Evolutionary conservation across 2,888 invertebrate genomes (phyloP).

Genomic region (Antheraea yamamai): DNA sequence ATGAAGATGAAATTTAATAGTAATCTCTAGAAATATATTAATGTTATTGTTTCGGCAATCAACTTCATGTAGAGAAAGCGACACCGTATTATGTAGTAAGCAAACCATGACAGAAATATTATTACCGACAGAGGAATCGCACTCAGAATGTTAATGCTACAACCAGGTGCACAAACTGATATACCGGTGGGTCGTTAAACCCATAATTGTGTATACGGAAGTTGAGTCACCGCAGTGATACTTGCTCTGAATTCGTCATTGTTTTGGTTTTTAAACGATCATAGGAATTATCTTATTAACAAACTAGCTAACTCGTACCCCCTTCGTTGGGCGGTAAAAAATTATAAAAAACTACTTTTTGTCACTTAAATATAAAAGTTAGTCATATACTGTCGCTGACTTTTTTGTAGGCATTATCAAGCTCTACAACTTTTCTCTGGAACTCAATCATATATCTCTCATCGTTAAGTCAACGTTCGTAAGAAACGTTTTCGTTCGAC

Average conservation of each 20-base stretch:
- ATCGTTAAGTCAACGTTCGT: no score
- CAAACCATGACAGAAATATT: not conserved
- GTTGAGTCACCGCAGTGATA: conserved; percentile 32
- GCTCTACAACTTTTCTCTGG: no score
- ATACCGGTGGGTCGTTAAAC: conserved; percentile 12
- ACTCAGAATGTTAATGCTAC: conserved; percentile 9
- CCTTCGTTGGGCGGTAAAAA: no score
- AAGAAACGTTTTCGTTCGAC: no score
- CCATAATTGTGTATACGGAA: not conserved
- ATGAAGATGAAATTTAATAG: not conserved
- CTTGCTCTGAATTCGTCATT: conserved; percentile 35
- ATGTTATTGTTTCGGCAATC: not conserved
- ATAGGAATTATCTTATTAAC: not conserved
- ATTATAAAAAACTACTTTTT: no score
- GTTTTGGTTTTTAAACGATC: not conserved
- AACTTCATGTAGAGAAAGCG: not conserved
- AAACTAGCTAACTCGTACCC: no score
- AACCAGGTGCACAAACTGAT: conserved; percentile 12
- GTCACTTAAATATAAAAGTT: no score
- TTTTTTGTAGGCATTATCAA: no score
- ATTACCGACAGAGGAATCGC: conserved; percentile 21
- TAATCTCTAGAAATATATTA: not conserved
- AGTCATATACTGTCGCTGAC: no score
- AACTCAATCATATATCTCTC: no score
- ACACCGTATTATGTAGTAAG: not conserved